These are phyloP conservation scores for Actinia tenebrosa DNA, from an alignment of 64 coral and sea anemone genomes.

Conservation along the genomic window DNA sequence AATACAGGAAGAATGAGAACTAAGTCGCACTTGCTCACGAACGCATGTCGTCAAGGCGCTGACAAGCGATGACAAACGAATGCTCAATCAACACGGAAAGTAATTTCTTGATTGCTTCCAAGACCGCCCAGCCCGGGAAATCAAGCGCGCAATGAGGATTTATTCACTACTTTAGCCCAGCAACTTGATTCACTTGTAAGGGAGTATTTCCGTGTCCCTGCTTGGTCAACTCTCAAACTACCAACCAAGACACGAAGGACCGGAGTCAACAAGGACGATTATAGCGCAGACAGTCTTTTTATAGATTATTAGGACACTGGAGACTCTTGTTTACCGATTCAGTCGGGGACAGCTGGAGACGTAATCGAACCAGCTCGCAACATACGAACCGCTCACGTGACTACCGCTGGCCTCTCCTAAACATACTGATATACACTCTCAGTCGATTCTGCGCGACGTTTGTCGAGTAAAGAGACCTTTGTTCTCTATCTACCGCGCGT, in stretches of 20 bases:
- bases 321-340: not conserved
- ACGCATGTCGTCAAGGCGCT: not conserved
- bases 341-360: not conserved
- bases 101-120: not conserved
- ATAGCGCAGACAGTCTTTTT: constrained; percentile 10
- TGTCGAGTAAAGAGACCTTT: not conserved
- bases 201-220: not conserved
- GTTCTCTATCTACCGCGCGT: not conserved
- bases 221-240: not conserved
- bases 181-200: not conserved
- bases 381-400: too few relatives aligned
- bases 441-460: too few relatives aligned
- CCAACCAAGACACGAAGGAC: not conserved
- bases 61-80: constrained; percentile 3
- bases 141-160: not conserved
- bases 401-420: too few relatives aligned
- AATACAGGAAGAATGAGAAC: not conserved
- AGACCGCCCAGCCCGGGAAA: not conserved
- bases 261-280: not conserved
- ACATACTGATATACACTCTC: too few relatives aligned
- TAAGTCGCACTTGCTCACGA: not conserved
- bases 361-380: too few relatives aligned
- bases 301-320: not conserved
- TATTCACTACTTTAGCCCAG: not conserved
- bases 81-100: not conserved